Base-by-base conservation (phyloP, 2,888 invertebrate species). In the Eledone cirrhosa region DNA sequence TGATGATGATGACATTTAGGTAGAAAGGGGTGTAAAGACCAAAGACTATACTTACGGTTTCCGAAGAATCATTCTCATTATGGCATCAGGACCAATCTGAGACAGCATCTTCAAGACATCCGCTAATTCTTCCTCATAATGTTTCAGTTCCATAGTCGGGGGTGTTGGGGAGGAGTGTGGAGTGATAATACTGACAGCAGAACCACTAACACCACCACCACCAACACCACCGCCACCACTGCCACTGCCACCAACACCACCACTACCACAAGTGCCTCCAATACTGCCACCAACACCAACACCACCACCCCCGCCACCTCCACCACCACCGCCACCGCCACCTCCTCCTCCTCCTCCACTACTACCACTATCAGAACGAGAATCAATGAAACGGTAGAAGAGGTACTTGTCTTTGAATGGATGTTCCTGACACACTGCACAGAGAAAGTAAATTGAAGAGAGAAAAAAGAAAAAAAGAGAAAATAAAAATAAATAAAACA, bases 401-500 rank as follows among this genome's bases (percentile, higher is more conserved):
- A 95, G 93, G 90, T 94, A 94, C 92, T 95, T 95, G 92, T 95
- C 95, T 90, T 94, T 94, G 92, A 95, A 95, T 77, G 94, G 94
- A 88, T 95, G 94, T 87, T 95, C 95, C 84, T 94, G 93, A 85
- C 94, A 94, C 80, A 95, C 95, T 95, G 90, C n/a, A 19, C 16
- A 22, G 41, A 24, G 13, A 72, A 72, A 22, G 31, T 5, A 14
- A 2, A 13, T 29, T 22, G 7, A 31, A 31, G 5, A 31, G 33
- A 24, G 2, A 67, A 67, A 67, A 69, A 33, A 33, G 5, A 72
- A 72, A 19, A 22, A 27, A 72, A 29, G n/a, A n/a, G n/a, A 41
- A 41, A 41, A 41, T 41, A 41, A 41, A 41, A 41, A 41, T 41
- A 41, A 41, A 41, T 41, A 41, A 41, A 41, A 41, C n/a, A 11